Conservation (phyloP, 2,797 vertebrate genomes). For the Coccyzus lansbergi region DNA sequence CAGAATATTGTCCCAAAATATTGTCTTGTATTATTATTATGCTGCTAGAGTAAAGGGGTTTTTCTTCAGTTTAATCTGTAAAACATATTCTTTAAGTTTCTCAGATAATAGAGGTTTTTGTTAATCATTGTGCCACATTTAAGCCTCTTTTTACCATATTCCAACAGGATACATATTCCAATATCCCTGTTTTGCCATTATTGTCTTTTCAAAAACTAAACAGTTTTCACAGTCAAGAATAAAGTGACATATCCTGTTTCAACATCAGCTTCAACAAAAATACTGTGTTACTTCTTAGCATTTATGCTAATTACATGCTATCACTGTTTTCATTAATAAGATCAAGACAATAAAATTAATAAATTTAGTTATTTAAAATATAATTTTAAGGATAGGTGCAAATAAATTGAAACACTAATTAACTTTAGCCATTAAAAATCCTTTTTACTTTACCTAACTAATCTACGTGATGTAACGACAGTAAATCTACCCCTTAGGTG, state of each 20-base stretch:
- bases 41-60: not conserved
- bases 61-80: not conserved
- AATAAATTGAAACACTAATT: constrained; percentile 10
- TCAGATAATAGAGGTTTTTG: not conserved
- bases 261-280: not conserved
- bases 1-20: not conserved
- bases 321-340: not conserved
- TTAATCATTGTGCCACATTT: not conserved
- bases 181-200: not conserved
- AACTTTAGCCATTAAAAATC: not conserved
- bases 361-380: not conserved
- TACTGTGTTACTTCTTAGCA: not conserved
- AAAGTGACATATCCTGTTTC: not conserved
- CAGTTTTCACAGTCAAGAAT: not conserved
- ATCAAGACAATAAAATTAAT: not conserved
- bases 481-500: not conserved
- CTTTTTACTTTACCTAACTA: not conserved
- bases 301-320: not conserved
- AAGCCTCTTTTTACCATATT: not conserved
- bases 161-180: not conserved
- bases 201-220: not conserved
- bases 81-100: not conserved
- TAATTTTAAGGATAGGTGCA: not conserved
- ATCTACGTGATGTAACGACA: not conserved
- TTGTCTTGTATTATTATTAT: not conserved